These are phyloP conservation scores for Virgularia gustaviana DNA, from an alignment of 92 coral and sea anemone species.

Conservation along the genomic window DNA sequence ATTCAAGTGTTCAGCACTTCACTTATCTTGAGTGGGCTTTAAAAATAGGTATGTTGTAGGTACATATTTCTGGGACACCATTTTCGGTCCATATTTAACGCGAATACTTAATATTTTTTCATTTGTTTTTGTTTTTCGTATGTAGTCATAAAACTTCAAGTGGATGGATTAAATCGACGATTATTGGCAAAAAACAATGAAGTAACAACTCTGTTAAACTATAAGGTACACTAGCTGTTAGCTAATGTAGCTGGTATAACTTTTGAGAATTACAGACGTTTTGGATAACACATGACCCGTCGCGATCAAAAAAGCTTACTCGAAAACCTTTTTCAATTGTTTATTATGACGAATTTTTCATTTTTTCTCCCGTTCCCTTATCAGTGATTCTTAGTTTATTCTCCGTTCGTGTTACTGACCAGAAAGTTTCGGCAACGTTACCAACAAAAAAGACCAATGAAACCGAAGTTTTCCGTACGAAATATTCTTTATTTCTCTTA, in stretches of 20 bases:
- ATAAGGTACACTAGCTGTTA: conserved; percentile 65
- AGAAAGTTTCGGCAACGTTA: too few relatives aligned
- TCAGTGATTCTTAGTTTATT: too few relatives aligned
- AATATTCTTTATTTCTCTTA: too few relatives aligned
- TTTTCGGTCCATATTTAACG: too few relatives aligned
- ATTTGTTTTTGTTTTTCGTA: neutral
- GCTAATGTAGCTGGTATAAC: neutral
- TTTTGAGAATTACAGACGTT: neutral
- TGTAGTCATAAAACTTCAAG: conserved; percentile 67
- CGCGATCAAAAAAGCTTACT: neutral
- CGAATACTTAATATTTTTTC: neutral
- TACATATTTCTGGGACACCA: too few relatives aligned
- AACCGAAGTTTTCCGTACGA: too few relatives aligned
- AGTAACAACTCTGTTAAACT: conserved; percentile 74
- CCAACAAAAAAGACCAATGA: too few relatives aligned
- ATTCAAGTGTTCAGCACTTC: neutral
- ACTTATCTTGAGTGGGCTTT: neutral
- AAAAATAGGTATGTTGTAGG: neutral
- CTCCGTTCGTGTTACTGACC: too few relatives aligned
- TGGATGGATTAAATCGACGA: conserved; percentile 57
- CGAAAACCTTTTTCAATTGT: too few relatives aligned
- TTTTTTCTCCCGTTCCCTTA: too few relatives aligned
- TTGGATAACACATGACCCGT: neutral
- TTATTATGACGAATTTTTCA: too few relatives aligned
- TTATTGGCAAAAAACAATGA: conserved; percentile 60